Percentiles rank a stretch among this genome's conserved stretches.
phyloP scores from a whole-genome alignment of 2,113 vertebrate species.

The Poeciliopsis retropinna region DNA sequence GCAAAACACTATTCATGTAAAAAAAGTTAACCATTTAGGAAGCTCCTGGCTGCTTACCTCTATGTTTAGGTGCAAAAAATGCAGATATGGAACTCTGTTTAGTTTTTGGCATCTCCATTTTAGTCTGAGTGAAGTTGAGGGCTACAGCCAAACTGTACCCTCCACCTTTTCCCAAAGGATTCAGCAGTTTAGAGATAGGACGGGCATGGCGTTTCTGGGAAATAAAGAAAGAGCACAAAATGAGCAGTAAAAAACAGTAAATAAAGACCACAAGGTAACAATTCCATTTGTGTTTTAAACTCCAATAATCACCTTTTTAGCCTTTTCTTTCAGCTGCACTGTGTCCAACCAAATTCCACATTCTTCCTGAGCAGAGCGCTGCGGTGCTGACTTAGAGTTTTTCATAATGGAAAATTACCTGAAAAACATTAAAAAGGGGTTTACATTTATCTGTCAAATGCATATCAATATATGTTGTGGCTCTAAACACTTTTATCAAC shows the following conservation, averaged over 20 bases:
- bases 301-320: conserved; percentile 65
- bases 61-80: conserved; percentile 67
- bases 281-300: neutral
- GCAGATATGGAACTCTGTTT: conserved; percentile 79
- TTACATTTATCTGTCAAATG: neutral
- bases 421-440: neutral
- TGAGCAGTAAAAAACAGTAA: neutral
- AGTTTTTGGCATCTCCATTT: conserved; percentile 74
- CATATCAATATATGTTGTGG: neutral
- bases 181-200: conserved; percentile 77
- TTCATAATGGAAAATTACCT: conserved; percentile 59
- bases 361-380: conserved; percentile 47
- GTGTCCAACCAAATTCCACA: conserved; percentile 82
- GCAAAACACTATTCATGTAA: neutral
- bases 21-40: neutral
- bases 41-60: conserved; percentile 48
- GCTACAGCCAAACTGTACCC: conserved; percentile 75
- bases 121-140: conserved; percentile 81
- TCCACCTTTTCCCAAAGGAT: conserved; percentile 56
- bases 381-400: conserved; percentile 22
- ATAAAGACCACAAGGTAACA: neutral
- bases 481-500: neutral
- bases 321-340: conserved; percentile 71
- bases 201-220: conserved; percentile 59
- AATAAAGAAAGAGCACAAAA: neutral